These are phyloP conservation scores for Poeciliopsis prolifica DNA, from an alignment of 2,113 vertebrate species.

Conservation along the genomic window DNA sequence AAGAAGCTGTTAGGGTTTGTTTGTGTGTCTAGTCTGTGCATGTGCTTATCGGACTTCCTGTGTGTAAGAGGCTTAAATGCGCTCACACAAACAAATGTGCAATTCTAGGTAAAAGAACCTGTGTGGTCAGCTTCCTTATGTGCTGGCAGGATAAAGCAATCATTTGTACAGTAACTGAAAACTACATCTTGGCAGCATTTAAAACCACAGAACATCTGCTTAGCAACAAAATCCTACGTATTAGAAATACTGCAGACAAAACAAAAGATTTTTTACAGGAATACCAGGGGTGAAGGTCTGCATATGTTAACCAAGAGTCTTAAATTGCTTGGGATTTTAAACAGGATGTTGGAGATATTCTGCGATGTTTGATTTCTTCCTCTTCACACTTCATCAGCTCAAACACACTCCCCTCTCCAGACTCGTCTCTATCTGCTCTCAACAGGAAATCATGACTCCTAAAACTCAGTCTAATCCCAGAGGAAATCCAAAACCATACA, in stretches of 20 bases:
- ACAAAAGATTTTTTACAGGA: not conserved
- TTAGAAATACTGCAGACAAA: conserved; percentile 21
- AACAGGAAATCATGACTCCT: conserved; percentile 81
- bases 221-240: conserved; percentile 4
- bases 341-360: conserved; percentile 57
- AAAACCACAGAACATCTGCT: conserved; percentile 8
- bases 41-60: conserved; percentile 68
- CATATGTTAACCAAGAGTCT: not conserved
- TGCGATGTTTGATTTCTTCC: conserved; percentile 63
- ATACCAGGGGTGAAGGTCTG: not conserved
- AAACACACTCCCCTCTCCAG: conserved; percentile 41
- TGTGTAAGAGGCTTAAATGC: conserved; percentile 63
- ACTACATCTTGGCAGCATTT: conserved; percentile 28
- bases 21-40: conserved; percentile 56
- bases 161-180: conserved; percentile 70
- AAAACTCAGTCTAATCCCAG: conserved; percentile 70
- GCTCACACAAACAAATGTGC: conserved; percentile 56
- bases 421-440: conserved; percentile 50
- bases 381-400: conserved; percentile 54
- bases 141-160: conserved; percentile 32
- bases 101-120: conserved; percentile 32
- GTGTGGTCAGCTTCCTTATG: conserved; percentile 56
- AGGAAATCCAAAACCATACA: conserved; percentile 58
- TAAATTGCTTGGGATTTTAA: conserved; percentile 19
- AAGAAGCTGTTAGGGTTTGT: conserved; percentile 27